Evolutionary conservation across 2,113 vertebrate species (phyloP).

Genomic region (Zootoca vivipara): DNA sequence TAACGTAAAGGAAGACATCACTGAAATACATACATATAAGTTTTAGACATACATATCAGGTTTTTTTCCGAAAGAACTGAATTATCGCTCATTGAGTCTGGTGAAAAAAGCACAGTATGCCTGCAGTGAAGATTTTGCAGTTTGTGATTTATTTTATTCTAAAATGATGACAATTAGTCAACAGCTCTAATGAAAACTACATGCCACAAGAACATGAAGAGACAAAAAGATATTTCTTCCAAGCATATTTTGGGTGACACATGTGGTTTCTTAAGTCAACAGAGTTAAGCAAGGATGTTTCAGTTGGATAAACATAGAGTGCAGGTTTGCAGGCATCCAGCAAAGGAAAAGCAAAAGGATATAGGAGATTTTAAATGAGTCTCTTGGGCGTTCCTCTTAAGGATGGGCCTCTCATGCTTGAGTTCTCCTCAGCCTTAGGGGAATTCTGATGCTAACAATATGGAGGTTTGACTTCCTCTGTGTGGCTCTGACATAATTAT

Average conservation of each 20-base stretch:
- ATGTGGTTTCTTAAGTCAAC: slow-evolving; percentile 36
- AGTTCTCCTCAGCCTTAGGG: neutral
- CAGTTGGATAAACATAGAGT: neutral
- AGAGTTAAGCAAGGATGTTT: slow-evolving; percentile 21
- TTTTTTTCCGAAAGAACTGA: neutral
- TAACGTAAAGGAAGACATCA: slow-evolving; percentile 3
- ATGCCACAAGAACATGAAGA: slow-evolving; percentile 34
- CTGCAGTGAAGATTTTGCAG: slow-evolving; percentile 30
- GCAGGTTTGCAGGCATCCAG: slow-evolving; percentile 28
- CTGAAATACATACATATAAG: neutral
- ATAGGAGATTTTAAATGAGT: slow-evolving; percentile 9
- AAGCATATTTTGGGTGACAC: slow-evolving; percentile 9
- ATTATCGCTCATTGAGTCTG: neutral
- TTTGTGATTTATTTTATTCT: slow-evolving; percentile 37
- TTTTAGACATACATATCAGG: slow-evolving; percentile 7
- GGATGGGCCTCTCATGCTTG: neutral
- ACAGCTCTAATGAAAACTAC: slow-evolving; percentile 49
- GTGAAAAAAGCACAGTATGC: slow-evolving; percentile 23
- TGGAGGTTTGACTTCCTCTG: neutral
- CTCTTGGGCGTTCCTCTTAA: neutral
- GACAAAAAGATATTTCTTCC: slow-evolving; percentile 52
- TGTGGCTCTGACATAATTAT: neutral
- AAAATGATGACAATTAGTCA: slow-evolving; percentile 39
- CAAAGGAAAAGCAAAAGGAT: slow-evolving; percentile 27
- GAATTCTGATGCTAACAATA: slow-evolving; percentile 3